These are phyloP conservation scores for Heliconius eleuchia DNA, from an alignment of 1,140 invertebrate genomes.

Conservation along the genomic window DNA sequence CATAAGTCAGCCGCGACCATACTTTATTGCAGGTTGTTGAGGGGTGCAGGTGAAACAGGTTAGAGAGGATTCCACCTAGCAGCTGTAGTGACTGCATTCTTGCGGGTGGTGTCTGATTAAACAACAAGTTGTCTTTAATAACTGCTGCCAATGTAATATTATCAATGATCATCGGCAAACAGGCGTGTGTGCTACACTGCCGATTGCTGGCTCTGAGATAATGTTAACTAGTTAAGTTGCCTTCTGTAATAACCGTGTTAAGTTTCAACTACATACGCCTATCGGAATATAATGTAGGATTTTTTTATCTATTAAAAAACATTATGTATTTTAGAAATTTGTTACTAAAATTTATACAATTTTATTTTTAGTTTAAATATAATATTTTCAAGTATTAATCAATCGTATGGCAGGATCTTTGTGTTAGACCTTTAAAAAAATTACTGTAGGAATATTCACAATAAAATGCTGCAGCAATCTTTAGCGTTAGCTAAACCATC, in stretches of 20 bases:
- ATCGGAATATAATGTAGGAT: neutral
- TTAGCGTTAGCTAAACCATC: too few relatives aligned
- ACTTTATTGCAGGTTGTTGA: slow-evolving; percentile 54
- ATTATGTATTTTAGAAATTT: too few relatives aligned
- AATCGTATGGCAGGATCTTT: too few relatives aligned
- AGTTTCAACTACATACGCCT: neutral
- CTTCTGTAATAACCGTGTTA: neutral
- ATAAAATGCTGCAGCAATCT: too few relatives aligned
- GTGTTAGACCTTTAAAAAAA: too few relatives aligned
- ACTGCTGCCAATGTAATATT: slow-evolving; percentile 15
- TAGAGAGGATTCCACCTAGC: slow-evolving; percentile 63
- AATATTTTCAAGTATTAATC: too few relatives aligned
- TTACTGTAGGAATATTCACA: too few relatives aligned
- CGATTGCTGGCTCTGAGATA: slow-evolving; percentile 1
- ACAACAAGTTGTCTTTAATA: slow-evolving; percentile 19
- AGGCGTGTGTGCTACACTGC: slow-evolving; percentile 17
- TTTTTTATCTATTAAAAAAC: too few relatives aligned
- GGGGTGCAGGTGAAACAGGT: slow-evolving; percentile 61
- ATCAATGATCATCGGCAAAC: slow-evolving; percentile 14
- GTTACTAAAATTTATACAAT: neutral
- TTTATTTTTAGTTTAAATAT: neutral
- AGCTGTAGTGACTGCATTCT: slow-evolving; percentile 64
- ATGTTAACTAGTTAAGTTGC: neutral
- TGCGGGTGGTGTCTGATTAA: slow-evolving; percentile 55
- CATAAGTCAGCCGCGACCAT: slow-evolving; percentile 45